Evolutionary conservation across 1,140 invertebrate species (phyloP), one percentile per base, ranked within the genome.

Genomic region (Drosophila erecta): DNA sequence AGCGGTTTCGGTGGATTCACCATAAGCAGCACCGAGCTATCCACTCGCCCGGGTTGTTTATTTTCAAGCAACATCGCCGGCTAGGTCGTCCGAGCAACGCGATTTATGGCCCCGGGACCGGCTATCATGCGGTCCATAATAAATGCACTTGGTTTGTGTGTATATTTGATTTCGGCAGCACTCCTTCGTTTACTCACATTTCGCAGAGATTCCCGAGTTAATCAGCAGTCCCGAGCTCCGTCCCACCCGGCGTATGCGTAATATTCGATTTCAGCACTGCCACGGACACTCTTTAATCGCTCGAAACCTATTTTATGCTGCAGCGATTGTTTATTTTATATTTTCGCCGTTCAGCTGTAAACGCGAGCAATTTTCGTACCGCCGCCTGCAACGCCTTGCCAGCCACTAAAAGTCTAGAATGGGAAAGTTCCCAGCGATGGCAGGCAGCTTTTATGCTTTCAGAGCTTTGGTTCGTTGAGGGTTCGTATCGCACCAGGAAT

Each of bases 11-110:
- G 30, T 30, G 8, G 49, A 24, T 24, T 38, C 43, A 40, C 41
- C 66, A 44, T 37, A 38, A 46, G 14, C 20, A 51, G 37, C 15
- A 24, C 44, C 11, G 27, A 51, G 37, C 14, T 24, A 40, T 11
- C 53, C 27, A 12, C 41, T 24, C 4, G 4, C 54, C 53, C 38
- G 15, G 49, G 35, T 79, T 86, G 77, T 86, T 86, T 86, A 86
- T 86, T 89, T 83, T 76, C 61, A 41, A 77, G 79, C 66, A 83
- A 83, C 79, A 75, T 40, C 40, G 22, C 50, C 62, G 73, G 56
- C 24, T 17, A 38, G 43, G 72, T 67, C 20, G 38, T 56, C 65
- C 38, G 15, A 54, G 73, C 72, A 80, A 73, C 72, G 58, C 49
- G 41, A 65, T 61, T 72, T 35, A 22, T n/a, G 27, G 60, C n/a